These are phyloP conservation scores for Heptranchias perlo DNA, from an alignment of 2,113 vertebrate species.

Conservation along the genomic window DNA sequence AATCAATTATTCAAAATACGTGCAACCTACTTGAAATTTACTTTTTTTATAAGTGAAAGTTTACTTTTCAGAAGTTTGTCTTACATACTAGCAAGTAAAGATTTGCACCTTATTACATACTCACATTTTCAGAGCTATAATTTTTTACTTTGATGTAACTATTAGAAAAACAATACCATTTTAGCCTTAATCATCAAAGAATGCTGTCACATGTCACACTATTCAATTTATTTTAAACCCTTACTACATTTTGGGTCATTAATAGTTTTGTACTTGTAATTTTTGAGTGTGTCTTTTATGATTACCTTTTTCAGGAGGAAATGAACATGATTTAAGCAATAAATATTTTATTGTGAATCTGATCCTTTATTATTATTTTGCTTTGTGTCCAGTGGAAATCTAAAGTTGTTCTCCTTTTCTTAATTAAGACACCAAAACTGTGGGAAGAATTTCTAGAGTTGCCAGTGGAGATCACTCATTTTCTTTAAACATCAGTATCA, in stretches of 20 bases:
- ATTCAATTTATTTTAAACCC: background rate
- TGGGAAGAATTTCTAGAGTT: background rate
- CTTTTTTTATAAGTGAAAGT: background rate
- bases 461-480: background rate
- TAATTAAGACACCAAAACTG: background rate
- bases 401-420: background rate
- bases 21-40: background rate
- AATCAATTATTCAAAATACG: background rate
- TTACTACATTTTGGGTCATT: background rate
- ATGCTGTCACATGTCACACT: background rate
- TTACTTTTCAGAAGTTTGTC: background rate
- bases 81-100: background rate
- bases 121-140: background rate
- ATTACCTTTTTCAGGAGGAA: background rate
- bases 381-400: background rate
- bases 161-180: background rate
- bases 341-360: conserved; percentile 28
- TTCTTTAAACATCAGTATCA: background rate
- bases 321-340: conserved; percentile 10
- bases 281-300: background rate
- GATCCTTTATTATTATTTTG: background rate
- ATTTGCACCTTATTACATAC: background rate
- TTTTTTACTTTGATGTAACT: background rate
- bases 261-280: background rate
- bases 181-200: conserved; percentile 28